Percentiles rank a stretch among this genome's conserved stretches.
phyloP scores from a whole-genome alignment of 2,888 invertebrate species.

The Aspidapion aeneum region DNA sequence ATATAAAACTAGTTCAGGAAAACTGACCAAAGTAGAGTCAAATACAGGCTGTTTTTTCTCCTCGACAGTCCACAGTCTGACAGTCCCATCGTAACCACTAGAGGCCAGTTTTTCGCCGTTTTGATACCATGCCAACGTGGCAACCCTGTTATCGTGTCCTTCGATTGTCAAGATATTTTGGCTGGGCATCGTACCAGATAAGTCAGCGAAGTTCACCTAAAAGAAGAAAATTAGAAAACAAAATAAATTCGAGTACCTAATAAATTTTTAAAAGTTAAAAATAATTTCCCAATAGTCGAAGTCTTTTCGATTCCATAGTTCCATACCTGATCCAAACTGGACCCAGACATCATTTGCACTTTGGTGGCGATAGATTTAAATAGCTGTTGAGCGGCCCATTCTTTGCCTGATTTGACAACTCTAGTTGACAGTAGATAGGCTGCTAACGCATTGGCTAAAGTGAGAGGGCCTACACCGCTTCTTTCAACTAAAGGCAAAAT shows the following conservation, averaged over 20 bases:
- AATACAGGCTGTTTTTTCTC: conserved; percentile 41
- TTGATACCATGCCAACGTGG: conserved; percentile 47
- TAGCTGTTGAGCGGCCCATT: conserved; percentile 61
- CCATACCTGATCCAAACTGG: conserved; percentile 40
- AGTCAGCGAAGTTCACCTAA: conserved; percentile 50
- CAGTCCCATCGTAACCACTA: conserved; percentile 60
- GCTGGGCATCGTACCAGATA: conserved; percentile 47
- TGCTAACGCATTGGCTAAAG: conserved; percentile 57
- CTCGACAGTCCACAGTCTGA: conserved; percentile 54
- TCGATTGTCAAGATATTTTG: conserved; percentile 45
- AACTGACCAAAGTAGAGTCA: conserved; percentile 53
- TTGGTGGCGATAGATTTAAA: conserved; percentile 50
- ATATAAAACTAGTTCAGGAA: no score
- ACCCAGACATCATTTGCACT: conserved; percentile 42
- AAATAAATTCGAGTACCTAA: background rate
- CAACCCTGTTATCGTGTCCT: conserved; percentile 53
- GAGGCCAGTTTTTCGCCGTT: conserved; percentile 52
- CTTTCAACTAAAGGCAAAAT: conserved; percentile 22
- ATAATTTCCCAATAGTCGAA: no score
- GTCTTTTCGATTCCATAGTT: no score
- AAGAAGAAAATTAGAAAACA: background rate
- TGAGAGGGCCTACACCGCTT: conserved; percentile 44
- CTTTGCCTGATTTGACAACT: conserved; percentile 51
- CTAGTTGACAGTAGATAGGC: conserved; percentile 56
- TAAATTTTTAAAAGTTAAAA: background rate